Base-by-base conservation (phyloP, 2,888 invertebrate genomes). In the Leptopterna dolabrata region DNA sequence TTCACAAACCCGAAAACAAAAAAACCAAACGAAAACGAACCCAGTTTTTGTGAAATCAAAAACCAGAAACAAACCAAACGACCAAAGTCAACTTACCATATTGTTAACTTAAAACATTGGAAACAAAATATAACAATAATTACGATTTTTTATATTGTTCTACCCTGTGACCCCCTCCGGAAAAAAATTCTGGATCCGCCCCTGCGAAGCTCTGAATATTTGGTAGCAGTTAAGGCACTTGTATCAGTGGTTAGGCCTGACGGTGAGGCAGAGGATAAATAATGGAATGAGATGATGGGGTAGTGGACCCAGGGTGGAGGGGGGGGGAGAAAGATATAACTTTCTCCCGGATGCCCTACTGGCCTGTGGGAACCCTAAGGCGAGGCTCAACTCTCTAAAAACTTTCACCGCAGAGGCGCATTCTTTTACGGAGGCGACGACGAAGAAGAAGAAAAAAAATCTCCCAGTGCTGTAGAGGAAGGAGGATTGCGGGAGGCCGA, bases 271-370 rank as follows among this genome's bases (percentile, higher is more conserved):
- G 51, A 16, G n/a, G 47, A 47, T 47, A 47, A 13, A 13, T 13
- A 47, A 41, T 2, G 11, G 11, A 19, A n/a, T 43, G 24, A 7
- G 14, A 63, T 36, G 24, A 76, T 2, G 29, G 16, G 84, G 27
- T 6, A 14, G 43, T 27, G 85, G 76, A 76, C n/a, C n/a, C n/a
- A n/a, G n/a, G 73, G 85, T 2, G 1, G 13, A 11, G 43, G 30
- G 76, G 51, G 36, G 13, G 51, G 24, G 82, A 29, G 41, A 36
- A 13, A 30, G 24, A 47, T 7, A 24, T 45, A 36, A 86, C 78
- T 86, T 86, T 86, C 86, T 86, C 76, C 86, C 86, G 86, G 86
- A 86, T 86, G 78, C 86, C 76, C 76, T 78, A 41, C 55, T 85
- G 13, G 83, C 84, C 30, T 73, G 85, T 85, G 85, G 85, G 85